These are phyloP conservation scores for Artemisiospiza belli DNA, from an alignment of 2,113 vertebrate genomes.

Conservation along the genomic window DNA sequence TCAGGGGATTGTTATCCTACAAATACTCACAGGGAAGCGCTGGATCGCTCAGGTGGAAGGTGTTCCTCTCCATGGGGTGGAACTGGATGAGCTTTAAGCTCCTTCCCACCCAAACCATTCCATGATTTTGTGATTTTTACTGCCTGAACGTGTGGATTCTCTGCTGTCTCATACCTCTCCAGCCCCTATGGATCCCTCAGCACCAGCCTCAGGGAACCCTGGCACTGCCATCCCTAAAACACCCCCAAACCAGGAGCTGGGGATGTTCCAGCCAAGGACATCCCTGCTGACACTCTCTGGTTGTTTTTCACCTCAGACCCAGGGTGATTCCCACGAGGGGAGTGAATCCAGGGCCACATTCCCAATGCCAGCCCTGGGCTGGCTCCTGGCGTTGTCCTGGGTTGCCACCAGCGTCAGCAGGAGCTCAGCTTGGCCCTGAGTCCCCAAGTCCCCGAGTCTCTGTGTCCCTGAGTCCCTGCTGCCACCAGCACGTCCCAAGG, in stretches of 20 bases:
- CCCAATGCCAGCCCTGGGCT: rapidly evolving
- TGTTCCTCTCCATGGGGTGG: no score
- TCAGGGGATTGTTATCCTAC: not conserved
- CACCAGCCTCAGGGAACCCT: rapidly evolving
- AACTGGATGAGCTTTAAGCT: no score
- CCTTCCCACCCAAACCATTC: no score
- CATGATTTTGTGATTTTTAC: no score
- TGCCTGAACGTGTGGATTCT: no score
- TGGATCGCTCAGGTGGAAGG: no score
- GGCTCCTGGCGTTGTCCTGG: not conserved
- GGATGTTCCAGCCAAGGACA: not conserved
- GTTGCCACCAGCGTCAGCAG: not conserved
- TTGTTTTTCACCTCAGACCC: not conserved
- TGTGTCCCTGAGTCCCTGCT: not conserved
- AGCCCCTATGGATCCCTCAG: rapidly evolving
- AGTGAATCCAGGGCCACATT: not conserved
- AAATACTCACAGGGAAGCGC: not conserved
- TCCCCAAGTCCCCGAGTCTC: not conserved
- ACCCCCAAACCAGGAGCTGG: rapidly evolving
- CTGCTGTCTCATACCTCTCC: not conserved
- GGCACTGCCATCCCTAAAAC: not conserved
- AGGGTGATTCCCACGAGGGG: not conserved
- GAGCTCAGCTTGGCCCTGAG: not conserved
- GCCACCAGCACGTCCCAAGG: not conserved
- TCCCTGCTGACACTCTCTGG: rapidly evolving